Evolutionary conservation across 2,113 vertebrate species (phyloP), one percentile per base, ranked within the genome.

Genomic region (Dolichotis patagonum): DNA sequence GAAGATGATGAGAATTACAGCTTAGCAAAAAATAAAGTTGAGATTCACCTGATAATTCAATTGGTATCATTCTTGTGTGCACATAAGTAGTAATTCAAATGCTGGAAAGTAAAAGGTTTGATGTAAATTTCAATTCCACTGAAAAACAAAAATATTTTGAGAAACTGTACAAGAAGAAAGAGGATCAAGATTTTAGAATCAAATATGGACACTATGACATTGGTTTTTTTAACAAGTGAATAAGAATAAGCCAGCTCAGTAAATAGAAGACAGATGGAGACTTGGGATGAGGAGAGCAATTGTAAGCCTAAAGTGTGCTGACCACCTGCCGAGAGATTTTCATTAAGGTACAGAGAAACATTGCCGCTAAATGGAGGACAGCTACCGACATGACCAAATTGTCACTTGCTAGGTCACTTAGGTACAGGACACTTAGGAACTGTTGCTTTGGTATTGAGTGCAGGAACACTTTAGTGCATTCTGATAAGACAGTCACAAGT

Each of bases 21-120:
- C 93, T 13, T 60, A 94, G 41, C 20, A 94, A 85, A 94, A 85
- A 88, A 94, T 69, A 92, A 86, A 96, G 85, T 46, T 92, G 83
- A 82, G 41, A 85, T 38, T 32, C 62, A 26, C 38, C 82, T 85
- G 78, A 73, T 87, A 88, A 91, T 91, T 88, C 78, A 89, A 58
- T 6, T 86, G 49, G 38, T 94, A 93, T 52, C 10, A 96, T 93
- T 87, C 28, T 46, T 93, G 14, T n/a, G 6, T 77, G 81, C 52
- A 65, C 17, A 71, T 94, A 87, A 16, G 2, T 24, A 88, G 9
- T 43, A 89, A 95, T 54, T 92, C 84, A 87, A 94, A 86, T 84
- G 26, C 41, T 58, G 43, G 43, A 38, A 90, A 82, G 38, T 52
- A 88, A 92, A 63, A 92, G 28, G 3, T 4, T 92, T 93, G 11